These are phyloP conservation scores for Microctonus brassicae DNA, from an alignment of 2,888 invertebrate species.

Conservation along the genomic window DNA sequence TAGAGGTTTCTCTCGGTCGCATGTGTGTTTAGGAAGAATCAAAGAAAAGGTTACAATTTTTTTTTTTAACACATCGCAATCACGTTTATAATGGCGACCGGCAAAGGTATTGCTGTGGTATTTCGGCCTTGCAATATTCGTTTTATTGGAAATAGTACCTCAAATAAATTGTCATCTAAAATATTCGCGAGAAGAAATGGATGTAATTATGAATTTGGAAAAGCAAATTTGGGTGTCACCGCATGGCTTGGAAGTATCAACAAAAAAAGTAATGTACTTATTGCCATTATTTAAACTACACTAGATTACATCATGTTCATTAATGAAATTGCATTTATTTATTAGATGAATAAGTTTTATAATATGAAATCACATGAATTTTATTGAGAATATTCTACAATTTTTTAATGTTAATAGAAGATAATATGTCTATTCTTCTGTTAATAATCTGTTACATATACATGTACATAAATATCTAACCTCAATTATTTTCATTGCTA, in stretches of 20 bases:
- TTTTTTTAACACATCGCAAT: conserved; percentile 40
- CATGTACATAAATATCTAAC: too few species aligned
- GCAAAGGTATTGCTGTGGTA: conserved; percentile 66
- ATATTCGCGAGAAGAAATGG: conserved; percentile 52
- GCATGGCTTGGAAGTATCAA: conserved; percentile 51
- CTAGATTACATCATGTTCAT: conserved; percentile 60
- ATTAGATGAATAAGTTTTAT: not conserved
- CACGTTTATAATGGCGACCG: conserved; percentile 68
- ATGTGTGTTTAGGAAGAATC: too few species aligned
- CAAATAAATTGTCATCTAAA: conserved; percentile 52
- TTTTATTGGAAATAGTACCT: conserved; percentile 59
- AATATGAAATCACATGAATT: not conserved
- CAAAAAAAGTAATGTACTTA: conserved; percentile 60
- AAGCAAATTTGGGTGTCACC: conserved; percentile 53
- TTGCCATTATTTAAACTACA: not conserved
- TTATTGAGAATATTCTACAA: not conserved
- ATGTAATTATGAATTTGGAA: conserved; percentile 54
- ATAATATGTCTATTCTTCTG: too few species aligned
- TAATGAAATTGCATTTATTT: not conserved
- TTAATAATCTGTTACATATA: too few species aligned
- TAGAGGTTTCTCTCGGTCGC: too few species aligned
- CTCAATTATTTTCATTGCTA: too few species aligned
- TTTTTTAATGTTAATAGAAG: too few species aligned
- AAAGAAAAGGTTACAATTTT: conserved; percentile 56
- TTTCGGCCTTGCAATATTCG: conserved; percentile 64